Base-by-base conservation (phyloP, 37 sponge, comb jelly and placozoan genomes). In the Chondrilla cf. caribensis region DNA sequence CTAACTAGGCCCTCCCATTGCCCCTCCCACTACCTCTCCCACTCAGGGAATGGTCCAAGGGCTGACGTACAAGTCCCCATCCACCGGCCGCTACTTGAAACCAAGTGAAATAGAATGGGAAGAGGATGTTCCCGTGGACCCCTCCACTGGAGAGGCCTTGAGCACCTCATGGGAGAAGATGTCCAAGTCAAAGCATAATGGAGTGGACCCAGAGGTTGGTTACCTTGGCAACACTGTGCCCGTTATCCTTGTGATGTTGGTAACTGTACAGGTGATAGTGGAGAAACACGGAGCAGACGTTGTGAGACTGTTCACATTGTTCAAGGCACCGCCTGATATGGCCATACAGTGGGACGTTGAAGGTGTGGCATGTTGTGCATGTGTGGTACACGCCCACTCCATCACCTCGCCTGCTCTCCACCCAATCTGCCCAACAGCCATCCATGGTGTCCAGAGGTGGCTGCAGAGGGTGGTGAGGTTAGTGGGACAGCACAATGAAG, bases 141-240 rank as follows among this genome's bases (percentile, higher is more conserved):
- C 57, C 57, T 71, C 28, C 15, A 77, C 67, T 31, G 79, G 58
- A 24, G 40, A 80, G 31, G 59, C 70, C 40, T 72, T 90, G 60
- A 70, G 47, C 47, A 58, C 76, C 43, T 82, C 80, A 0, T 94
- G 95, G 95, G 95, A 95, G 82, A 95, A 95, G 79, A 95, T 95
- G 95, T 89, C 90, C n/a, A 95, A 95, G 73, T 91, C 92, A 3
- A 95, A 92, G 68, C 72, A 89, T 67, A 95, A 95, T 85, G 96
- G 96, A 19, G 86, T 95, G 35, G 90, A 92, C 36, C 96, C 96
- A 43, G 80, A 79, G 80, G 83, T 84, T 21, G 41, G 80, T 14
- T 21, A n/a, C n/a, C n/a, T n/a, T n/a, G n/a, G n/a, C n/a, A n/a
- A n/a, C n/a, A n/a, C n/a, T n/a, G n/a, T 47, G 8, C 22, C 43